Evolutionary conservation across 1,140 invertebrate genomes (phyloP), one percentile per base, ranked within the genome.

Genomic region (Heliconius himera): DNA sequence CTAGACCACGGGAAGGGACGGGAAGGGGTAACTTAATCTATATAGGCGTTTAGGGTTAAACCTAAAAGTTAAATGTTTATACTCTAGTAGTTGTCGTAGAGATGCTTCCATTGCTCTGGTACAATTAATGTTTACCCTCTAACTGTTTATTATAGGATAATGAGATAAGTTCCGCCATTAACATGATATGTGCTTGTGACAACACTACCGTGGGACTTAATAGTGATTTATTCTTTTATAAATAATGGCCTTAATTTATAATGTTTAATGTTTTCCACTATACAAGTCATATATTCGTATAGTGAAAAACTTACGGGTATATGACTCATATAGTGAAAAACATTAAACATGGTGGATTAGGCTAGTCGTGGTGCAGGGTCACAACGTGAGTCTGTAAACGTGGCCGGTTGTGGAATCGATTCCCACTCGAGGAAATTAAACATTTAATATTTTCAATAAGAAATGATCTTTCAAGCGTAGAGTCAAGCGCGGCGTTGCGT

Each of bases 131-230:
- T 76, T 75, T 76, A 73, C 18, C 56, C 70, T 33, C 71, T 66
- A 73, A 76, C 70, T 71, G 79, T 80, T 80, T 80, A 80, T 80
- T 80, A 54, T 76, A 60, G 73, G 79, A 76, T 80, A 80, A 80
- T 80, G 79, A 80, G 79, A 80, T 80, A 80, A 80, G 79, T 80
- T 80, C 51, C 72, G 51, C 79, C 74, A 60, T 80, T 80, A 80
- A 76, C 51, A 76, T 80, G 79, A 80, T 80, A 73, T 74, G 76
- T 72, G 33, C 3, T n/a, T 66, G 70, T 56, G 79, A 72, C 66
- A 73, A 80, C 70, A 80, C 75, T 36, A 70, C 74, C 74, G 74
- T 75, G 71, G 79, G 74, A 74, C 76, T 80, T 80, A 80, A 22
- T 76, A 38, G 26, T 80, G 79, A 80, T 80, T 76, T 80, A 80